Evolutionary conservation across 2,888 invertebrate genomes (phyloP).

Genomic region (Meloe dianella): DNA sequence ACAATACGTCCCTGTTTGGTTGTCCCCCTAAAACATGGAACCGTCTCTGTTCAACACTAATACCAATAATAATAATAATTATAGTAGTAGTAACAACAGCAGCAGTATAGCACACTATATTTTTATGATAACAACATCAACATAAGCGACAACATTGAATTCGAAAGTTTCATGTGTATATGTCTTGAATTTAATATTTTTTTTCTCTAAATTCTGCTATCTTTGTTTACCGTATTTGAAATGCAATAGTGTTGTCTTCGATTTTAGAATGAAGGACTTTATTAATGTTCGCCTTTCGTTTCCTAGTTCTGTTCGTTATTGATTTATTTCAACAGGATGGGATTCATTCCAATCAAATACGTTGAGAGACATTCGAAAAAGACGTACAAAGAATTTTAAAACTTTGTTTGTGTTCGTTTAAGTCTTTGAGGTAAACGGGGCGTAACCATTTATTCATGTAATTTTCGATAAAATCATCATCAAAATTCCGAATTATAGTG

Average conservation of each 20-base stretch:
- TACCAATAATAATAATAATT: neutral
- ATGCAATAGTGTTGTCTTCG: neutral
- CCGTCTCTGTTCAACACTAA: neutral
- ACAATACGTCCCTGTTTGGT: constrained; percentile 2
- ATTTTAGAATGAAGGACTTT: neutral
- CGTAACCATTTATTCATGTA: too few species aligned
- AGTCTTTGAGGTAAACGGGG: too few species aligned
- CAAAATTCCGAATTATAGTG: too few species aligned
- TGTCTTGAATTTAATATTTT: neutral
- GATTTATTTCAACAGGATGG: neutral
- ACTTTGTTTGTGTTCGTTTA: too few species aligned
- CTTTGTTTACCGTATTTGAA: neutral
- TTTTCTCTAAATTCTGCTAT: neutral
- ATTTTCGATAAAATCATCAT: too few species aligned
- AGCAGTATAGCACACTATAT: neutral
- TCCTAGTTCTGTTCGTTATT: neutral
- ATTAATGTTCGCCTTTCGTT: constrained; percentile 1
- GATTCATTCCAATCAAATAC: neutral
- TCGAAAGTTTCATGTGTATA: neutral
- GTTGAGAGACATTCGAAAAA: too few species aligned
- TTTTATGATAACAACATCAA: neutral
- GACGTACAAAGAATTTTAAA: too few species aligned
- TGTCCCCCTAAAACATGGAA: neutral
- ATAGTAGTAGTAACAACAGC: neutral
- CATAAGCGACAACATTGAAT: neutral